Conservation (phyloP, 2,113 vertebrate genomes). For the Mormyrus lacerda region DNA sequence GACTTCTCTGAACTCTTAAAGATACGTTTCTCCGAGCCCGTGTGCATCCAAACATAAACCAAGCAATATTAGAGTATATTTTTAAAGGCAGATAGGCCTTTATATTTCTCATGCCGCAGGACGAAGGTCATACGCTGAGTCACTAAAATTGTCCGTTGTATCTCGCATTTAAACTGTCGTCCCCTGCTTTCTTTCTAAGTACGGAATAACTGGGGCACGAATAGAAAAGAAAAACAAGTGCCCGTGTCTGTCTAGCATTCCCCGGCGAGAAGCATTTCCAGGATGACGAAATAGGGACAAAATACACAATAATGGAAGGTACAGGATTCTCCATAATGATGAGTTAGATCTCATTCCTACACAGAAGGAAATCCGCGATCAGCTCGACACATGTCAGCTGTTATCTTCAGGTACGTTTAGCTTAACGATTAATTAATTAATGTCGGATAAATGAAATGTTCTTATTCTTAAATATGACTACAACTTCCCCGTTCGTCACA, state of each 20-base stretch:
- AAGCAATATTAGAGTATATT: too few species aligned
- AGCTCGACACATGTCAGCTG: slow-evolving; percentile 28
- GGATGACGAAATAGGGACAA: not conserved
- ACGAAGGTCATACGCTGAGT: not conserved
- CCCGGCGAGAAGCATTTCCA: not conserved
- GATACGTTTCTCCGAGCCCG: not conserved
- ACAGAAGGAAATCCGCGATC: not conserved
- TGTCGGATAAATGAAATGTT: not conserved
- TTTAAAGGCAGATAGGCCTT: too few species aligned
- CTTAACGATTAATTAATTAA: not conserved
- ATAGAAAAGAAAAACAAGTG: not conserved
- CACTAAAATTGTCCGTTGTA: not conserved
- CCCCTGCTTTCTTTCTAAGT: not conserved
- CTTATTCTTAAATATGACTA: not conserved
- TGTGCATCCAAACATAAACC: too few species aligned
- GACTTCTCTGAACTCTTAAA: not conserved
- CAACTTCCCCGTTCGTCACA: not conserved
- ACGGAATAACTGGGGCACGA: not conserved
- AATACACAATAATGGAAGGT: not conserved
- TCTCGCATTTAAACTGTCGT: not conserved
- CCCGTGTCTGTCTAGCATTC: not conserved
- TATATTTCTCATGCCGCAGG: not conserved
- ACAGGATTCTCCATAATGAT: not conserved
- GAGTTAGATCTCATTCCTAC: not conserved
- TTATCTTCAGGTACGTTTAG: not conserved